phyloP scores from a whole-genome alignment of 2,113 vertebrate genomes.

The Syrmaticus mikado region DNA sequence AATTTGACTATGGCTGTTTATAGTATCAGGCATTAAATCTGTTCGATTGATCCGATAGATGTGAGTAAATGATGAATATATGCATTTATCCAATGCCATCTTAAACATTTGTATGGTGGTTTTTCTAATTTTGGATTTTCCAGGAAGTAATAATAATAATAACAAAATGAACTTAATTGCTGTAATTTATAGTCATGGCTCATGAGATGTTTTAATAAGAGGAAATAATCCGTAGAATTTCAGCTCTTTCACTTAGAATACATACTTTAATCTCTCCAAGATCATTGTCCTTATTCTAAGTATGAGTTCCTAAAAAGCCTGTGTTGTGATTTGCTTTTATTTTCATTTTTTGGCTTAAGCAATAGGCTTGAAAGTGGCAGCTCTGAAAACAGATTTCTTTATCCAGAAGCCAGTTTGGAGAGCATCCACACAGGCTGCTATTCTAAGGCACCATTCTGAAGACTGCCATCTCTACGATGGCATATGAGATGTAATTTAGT shows the following conservation, averaged over 20 bases:
- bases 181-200: background rate
- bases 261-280: slow-evolving; percentile 35
- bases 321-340: slow-evolving; percentile 59
- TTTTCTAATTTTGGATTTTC: background rate
- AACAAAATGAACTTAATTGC: background rate
- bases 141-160: background rate
- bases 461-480: slow-evolving; percentile 61
- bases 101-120: background rate
- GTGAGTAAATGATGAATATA: background rate
- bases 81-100: background rate
- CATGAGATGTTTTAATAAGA: background rate
- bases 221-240: background rate
- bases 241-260: background rate
- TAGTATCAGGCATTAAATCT: slow-evolving; percentile 41
- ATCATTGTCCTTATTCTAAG: slow-evolving; percentile 18
- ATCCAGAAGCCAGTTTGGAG: slow-evolving; percentile 81
- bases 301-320: slow-evolving; percentile 56
- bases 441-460: slow-evolving; percentile 61
- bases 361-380: slow-evolving; percentile 72
- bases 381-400: slow-evolving; percentile 80
- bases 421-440: slow-evolving; percentile 60
- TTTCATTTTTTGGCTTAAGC: slow-evolving; percentile 68
- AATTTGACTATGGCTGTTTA: background rate
- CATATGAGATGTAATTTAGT: slow-evolving; percentile 45
- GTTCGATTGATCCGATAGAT: slow-evolving; percentile 7